Evolutionary conservation across 92 coral and sea anemone species (phyloP), one percentile per base, ranked within the genome.

Genomic region (Zoanthus sansibaricus): DNA sequence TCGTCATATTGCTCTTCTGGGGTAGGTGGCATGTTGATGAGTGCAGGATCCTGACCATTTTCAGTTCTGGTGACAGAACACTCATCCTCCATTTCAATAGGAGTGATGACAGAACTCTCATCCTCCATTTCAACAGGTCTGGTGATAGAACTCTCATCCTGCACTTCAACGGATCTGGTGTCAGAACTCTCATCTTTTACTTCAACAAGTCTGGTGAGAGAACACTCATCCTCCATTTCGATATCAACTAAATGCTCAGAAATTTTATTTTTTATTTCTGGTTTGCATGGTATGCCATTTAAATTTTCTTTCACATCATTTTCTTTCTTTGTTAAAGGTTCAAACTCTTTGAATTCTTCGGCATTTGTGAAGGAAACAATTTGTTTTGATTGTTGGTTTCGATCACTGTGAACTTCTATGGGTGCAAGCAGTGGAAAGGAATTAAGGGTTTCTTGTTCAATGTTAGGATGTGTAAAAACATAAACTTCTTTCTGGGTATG

Each of bases 1-100:
- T 80, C 61, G 48, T 62, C 66, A 31, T 15, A 30, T 15, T 80
- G 59, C 66, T 80, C 73, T 68, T 80, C 85, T 8, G 75, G 85
- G 30, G 59, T 80, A 3, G 59, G 42, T 5, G 75, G 85, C 46
- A 80, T 80, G 6, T 33, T 25, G 15, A 80, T 48, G 4, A 32
- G 9, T 31, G 18, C 31, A 49, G 59, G 14, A 80, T 45, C 75
- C 51, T 45, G 17, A 56, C 18, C 15, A 55, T 14, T 76, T 76
- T 76, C 82, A 54, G 6, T 61, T 5, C n/a, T 37, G 1, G 21
- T 14, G 2, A 12, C 82, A 51, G 67, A 13, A 9, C 12, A 76
- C 10, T 80, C 49, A 25, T 80, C 46, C 20, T 80, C 51, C 20
- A 80, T 20, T 13, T 45, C 20, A 48, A 21, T 0, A 25, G 25